A percentile compares a stretch with the other conserved stretches of the same genome.
These are phyloP conservation scores for Toxotes jaculatrix DNA, from an alignment of 2,113 vertebrate species.

Conservation along the genomic window DNA sequence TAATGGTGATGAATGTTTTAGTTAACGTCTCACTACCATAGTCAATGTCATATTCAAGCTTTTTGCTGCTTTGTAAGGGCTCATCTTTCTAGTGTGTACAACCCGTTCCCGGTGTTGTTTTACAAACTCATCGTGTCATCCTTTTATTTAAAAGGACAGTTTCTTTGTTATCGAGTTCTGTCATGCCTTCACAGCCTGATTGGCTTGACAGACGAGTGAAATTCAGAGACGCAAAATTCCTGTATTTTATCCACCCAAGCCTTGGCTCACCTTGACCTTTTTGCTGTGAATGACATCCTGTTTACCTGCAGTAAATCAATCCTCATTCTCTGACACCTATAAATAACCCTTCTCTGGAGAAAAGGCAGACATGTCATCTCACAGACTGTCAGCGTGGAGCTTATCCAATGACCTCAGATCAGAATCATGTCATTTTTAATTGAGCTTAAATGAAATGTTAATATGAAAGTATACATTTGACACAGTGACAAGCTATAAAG, in stretches of 20 bases:
- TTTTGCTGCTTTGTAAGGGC: conserved; percentile 14
- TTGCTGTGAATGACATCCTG: conserved; percentile 52
- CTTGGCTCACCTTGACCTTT: conserved; percentile 75
- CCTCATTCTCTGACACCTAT: conserved; percentile 62
- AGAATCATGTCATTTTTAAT: conserved; percentile 8
- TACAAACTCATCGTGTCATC: not conserved
- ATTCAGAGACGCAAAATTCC: conserved; percentile 34
- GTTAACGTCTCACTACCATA: conserved; percentile 60
- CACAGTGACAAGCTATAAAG: not conserved
- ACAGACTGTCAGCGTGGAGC: not conserved
- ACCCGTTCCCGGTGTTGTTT: not conserved
- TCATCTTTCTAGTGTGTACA: conserved; percentile 7
- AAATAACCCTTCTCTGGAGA: conserved; percentile 65
- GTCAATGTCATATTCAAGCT: conserved; percentile 60
- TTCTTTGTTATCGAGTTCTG: conserved; percentile 7
- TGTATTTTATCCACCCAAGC: conserved; percentile 52
- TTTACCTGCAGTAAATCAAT: conserved; percentile 74
- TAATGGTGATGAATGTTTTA: conserved; percentile 83
- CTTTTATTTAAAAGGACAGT: conserved; percentile 13
- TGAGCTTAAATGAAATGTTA: conserved; percentile 7
- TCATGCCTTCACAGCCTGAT: not conserved
- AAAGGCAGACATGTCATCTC: conserved; percentile 43
- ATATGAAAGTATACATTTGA: conserved; percentile 10
- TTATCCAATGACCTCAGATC: conserved; percentile 33
- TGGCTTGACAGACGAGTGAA: conserved; percentile 47